phyloP scores from a whole-genome alignment of 1,140 invertebrate species.

The Zaprionus camerounensis region DNA sequence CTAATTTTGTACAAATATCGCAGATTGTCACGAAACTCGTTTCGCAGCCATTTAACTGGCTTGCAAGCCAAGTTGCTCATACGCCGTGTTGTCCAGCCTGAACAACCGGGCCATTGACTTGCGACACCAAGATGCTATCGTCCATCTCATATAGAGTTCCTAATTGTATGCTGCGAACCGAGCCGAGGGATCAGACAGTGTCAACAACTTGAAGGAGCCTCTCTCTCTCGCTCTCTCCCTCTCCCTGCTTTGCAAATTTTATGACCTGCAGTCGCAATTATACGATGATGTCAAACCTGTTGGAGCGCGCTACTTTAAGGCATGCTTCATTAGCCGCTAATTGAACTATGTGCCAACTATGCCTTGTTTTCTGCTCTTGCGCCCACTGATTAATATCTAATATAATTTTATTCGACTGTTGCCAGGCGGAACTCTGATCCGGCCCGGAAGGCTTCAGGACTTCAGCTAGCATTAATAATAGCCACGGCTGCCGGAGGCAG shows the following conservation, averaged over 20 bases:
- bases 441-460: conserved; percentile 18
- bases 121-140: conserved; percentile 24
- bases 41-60: conserved; percentile 40
- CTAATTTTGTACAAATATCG: conserved; percentile 50
- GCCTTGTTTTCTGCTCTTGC: neutral
- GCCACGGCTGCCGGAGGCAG: neutral
- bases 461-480: conserved; percentile 52
- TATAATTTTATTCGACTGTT: conserved; percentile 34
- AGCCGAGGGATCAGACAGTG: neutral
- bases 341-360: conserved; percentile 49
- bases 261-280: conserved; percentile 51
- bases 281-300: conserved; percentile 63
- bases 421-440: conserved; percentile 5
- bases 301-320: conserved; percentile 36
- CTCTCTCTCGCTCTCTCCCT: neutral
- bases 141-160: conserved; percentile 39
- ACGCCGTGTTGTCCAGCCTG: conserved; percentile 25
- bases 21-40: conserved; percentile 47
- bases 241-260: conserved; percentile 25
- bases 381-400: conserved; percentile 38
- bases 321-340: conserved; percentile 67
- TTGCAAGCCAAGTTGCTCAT: conserved; percentile 12
- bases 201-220: neutral
- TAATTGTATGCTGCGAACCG: conserved; percentile 27
- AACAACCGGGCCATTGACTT: conserved; percentile 36